Base-by-base conservation (phyloP, 2,888 invertebrate species). In the Melanargia galathea region DNA sequence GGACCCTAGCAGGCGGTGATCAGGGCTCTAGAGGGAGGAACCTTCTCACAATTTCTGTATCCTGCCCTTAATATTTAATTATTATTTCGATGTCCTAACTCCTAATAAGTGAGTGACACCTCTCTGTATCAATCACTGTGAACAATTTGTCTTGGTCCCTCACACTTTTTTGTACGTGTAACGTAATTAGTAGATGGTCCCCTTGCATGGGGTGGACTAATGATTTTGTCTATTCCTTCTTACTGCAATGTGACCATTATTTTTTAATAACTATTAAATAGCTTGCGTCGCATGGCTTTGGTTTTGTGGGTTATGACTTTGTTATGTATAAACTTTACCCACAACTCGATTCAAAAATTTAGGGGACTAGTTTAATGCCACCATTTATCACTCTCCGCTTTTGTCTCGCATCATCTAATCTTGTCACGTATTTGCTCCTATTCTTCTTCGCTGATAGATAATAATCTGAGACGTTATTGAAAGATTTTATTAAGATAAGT, bases 131-230 rank as follows among this genome's bases (percentile, higher is more conserved):
- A 40, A 40, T 16, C n/a, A 40, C n/a, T 16, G 40, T 40, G 16
- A 2, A n/a, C n/a, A 4, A 40, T 40, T 16, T n/a, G n/a, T 7
- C n/a, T 40, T 18, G 11, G 20, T 11, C 45, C 20, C 45, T 46
- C 45, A 20, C 45, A 11, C 22, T 46, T 11, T 16, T 11, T 11
- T 7, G n/a, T 26, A 61, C 38, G 45, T 57, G 61, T 52, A 26
- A 78, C 79, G 75, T 87, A 52, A 52, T 52, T 52, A 52, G 7
- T 33, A 20, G 52, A 52, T 35, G 52, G 33, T 52, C 35, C 13
- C 11, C 35, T 26, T 52, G 89, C 89, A 89, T 86, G 87, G 84
- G 83, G 78, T 82, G 82, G 81, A 77, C 72, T 73, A 69, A 68
- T 71, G 69, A 64, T 69, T 55, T 73, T 69, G 62, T 68, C 59